phyloP scores from a whole-genome alignment of 2,113 vertebrate genomes.

The Apus apus region DNA sequence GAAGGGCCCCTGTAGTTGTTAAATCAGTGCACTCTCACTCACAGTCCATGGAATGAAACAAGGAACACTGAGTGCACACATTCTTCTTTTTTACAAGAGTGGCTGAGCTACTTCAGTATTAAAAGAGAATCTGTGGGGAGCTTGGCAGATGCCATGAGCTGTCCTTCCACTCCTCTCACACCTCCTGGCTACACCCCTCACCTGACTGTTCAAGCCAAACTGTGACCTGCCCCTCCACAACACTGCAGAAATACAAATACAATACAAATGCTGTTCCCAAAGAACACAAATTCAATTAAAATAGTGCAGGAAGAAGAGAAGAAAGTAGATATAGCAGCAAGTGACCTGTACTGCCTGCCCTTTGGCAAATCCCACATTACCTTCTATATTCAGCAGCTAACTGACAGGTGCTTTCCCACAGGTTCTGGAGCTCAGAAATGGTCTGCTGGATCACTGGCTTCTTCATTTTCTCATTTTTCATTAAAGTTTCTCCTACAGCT shows the following conservation, averaged over 20 bases:
- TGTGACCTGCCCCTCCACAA: not conserved
- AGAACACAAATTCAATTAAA: not conserved
- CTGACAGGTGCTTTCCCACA: conserved; percentile 67
- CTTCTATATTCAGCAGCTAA: conserved; percentile 62
- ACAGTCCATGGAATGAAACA: not conserved
- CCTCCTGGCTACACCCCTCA: not conserved
- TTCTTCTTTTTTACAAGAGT: not conserved
- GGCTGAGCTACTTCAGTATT: not conserved
- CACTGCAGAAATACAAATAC: not conserved
- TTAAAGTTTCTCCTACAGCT: conserved; percentile 31
- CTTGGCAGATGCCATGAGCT: not conserved
- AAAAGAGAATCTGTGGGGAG: not conserved
- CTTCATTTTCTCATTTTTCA: conserved; percentile 1
- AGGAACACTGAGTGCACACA: not conserved
- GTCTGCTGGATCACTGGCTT: not conserved
- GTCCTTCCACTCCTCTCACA: not conserved
- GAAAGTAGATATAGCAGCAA: not conserved
- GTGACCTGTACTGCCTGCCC: not conserved
- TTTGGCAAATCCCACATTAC: conserved; percentile 48
- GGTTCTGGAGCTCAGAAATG: conserved; percentile 60
- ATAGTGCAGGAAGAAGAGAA: not conserved
- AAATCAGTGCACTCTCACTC: not conserved
- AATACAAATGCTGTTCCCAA: not conserved
- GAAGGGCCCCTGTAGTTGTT: not conserved
- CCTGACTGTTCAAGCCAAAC: not conserved